phyloP scores from a whole-genome alignment of 2,888 invertebrate species.

The Galerucella pusilla region DNA sequence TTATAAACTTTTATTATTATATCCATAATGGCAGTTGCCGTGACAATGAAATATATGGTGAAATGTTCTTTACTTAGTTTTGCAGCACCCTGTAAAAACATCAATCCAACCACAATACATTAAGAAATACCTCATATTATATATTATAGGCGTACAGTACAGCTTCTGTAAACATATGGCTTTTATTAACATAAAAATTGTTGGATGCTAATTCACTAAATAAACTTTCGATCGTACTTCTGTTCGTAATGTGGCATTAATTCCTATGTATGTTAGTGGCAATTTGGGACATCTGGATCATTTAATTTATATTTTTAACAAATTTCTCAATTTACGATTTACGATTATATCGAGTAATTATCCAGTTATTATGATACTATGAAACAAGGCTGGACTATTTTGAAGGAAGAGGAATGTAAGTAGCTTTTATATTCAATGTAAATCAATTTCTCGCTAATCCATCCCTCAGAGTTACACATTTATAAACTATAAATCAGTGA shows the following conservation, averaged over 20 bases:
- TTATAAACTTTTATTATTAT: no score
- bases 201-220: constrained; percentile 9
- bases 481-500: no score
- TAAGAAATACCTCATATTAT: background rate
- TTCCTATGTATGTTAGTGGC: no score
- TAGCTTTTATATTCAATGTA: background rate
- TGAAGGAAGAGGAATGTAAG: background rate
- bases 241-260: background rate
- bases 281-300: background rate
- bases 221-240: constrained; percentile 5
- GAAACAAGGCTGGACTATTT: background rate
- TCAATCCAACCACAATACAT: background rate
- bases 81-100: background rate
- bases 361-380: background rate
- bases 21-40: no score
- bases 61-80: no score
- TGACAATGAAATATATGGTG: no score
- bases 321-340: background rate
- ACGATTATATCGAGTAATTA: background rate
- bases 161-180: background rate
- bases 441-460: background rate
- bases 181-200: background rate
- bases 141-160: background rate
- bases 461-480: background rate
- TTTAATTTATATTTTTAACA: no score